phyloP scores from a whole-genome alignment of 2,113 vertebrate genomes.

The Microtus ochrogaster region DNA sequence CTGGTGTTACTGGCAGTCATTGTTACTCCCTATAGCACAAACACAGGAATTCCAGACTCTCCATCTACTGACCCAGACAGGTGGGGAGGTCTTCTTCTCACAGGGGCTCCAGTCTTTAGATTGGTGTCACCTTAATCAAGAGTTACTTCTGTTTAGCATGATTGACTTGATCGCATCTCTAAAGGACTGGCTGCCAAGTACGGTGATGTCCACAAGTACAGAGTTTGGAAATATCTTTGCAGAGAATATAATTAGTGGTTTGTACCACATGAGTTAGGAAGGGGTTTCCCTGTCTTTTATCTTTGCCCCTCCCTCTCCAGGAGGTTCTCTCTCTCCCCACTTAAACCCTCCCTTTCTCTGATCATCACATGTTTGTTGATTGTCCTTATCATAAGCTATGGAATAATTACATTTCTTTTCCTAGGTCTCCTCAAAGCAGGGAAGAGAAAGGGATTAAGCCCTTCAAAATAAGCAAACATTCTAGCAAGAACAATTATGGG shows the following conservation, averaged over 20 bases:
- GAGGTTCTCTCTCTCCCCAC: background rate
- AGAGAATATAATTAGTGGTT: background rate
- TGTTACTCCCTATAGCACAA: fast-evolving
- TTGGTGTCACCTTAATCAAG: background rate
- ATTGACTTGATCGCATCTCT: background rate
- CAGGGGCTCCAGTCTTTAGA: too few relatives aligned
- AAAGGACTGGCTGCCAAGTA: background rate
- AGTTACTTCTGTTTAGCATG: background rate
- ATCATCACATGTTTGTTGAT: background rate
- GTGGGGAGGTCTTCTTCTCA: background rate
- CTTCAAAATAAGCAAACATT: background rate
- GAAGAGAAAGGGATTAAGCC: background rate
- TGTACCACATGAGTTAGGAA: background rate
- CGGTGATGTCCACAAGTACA: background rate
- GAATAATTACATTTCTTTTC: background rate
- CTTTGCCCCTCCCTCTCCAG: background rate
- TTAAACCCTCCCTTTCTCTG: background rate
- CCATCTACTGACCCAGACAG: fast-evolving
- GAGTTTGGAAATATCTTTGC: background rate
- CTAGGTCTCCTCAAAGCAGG: background rate
- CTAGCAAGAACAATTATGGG: background rate
- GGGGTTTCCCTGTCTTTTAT: background rate
- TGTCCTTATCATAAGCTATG: background rate
- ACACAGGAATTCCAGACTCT: too few relatives aligned
- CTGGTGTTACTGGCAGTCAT: fast-evolving